A percentile compares a stretch with the other conserved stretches of the same genome.
phyloP scores from a whole-genome alignment of 2,888 invertebrate genomes.

The Danaus chrysippus region DNA sequence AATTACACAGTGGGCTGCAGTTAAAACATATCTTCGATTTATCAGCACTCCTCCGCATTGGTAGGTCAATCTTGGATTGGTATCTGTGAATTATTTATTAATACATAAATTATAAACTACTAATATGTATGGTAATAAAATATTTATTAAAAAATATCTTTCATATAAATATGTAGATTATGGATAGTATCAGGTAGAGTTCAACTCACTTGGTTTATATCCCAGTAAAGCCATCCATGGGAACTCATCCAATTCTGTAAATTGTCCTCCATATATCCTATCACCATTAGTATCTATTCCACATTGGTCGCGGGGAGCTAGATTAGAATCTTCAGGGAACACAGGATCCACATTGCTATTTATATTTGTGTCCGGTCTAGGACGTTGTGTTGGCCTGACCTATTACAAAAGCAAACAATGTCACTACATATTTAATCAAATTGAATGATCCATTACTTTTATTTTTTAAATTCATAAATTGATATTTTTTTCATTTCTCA shows the following conservation, averaged over 20 bases:
- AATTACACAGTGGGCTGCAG: conserved; percentile 81
- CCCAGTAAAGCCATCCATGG: conserved; percentile 81
- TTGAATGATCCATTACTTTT: no score
- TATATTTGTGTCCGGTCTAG: not conserved
- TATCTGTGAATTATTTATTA: conserved; percentile 9
- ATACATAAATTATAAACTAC: not conserved
- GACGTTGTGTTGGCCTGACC: conserved; percentile 24
- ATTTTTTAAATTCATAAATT: no score
- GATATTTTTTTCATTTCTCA: no score
- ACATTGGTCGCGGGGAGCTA: conserved; percentile 62
- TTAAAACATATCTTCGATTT: conserved; percentile 77
- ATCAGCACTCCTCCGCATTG: conserved; percentile 82
- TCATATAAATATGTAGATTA: not conserved
- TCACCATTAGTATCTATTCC: conserved; percentile 78
- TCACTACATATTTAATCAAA: not conserved
- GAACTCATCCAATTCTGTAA: conserved; percentile 81
- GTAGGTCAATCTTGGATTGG: conserved; percentile 57
- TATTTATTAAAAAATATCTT: not conserved
- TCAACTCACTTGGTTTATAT: conserved; percentile 71
- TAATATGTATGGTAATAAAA: not conserved
- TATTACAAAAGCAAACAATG: conserved; percentile 26
- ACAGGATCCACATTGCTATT: conserved; percentile 35
- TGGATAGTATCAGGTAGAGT: not conserved
- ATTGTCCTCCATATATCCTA: conserved; percentile 80
- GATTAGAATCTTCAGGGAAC: conserved; percentile 50